Percentiles rank a stretch among this genome's conserved stretches.
These are phyloP conservation scores for Clarias macrocephalus DNA, from an alignment of 2,113 vertebrate genomes.

Conservation along the genomic window DNA sequence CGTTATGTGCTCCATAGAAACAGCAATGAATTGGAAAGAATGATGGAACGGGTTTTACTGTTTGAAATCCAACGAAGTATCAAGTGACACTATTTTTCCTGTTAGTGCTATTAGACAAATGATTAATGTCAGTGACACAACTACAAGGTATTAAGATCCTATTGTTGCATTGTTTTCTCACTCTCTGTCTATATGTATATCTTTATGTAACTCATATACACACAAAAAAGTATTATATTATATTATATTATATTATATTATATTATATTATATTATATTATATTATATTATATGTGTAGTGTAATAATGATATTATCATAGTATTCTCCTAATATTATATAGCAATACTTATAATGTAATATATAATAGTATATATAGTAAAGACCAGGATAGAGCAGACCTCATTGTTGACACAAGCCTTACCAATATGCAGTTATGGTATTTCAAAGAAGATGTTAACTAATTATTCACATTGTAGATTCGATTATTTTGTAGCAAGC, in stretches of 20 bases:
- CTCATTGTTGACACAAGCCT: background rate
- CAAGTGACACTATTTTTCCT: background rate
- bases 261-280: no score
- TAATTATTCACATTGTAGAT: background rate
- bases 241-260: no score
- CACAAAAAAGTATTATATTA: no score
- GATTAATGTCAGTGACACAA: background rate
- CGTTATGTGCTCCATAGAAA: background rate
- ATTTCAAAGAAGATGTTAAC: background rate
- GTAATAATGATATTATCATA: no score
- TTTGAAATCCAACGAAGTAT: background rate
- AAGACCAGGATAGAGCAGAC: background rate
- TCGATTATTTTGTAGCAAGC: background rate
- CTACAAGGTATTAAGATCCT: background rate
- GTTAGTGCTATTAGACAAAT: background rate
- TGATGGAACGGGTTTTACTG: background rate
- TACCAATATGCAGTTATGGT: background rate
- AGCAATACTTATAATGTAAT: no score
- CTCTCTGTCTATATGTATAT: no score
- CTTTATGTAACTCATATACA: no score
- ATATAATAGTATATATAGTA: background rate
- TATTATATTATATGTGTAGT: no score
- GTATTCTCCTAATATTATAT: no score
- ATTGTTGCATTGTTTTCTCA: no score
- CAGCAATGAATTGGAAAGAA: background rate